Conservation (phyloP, 2,888 invertebrate genomes). For the Drosophila koepferae region DNA sequence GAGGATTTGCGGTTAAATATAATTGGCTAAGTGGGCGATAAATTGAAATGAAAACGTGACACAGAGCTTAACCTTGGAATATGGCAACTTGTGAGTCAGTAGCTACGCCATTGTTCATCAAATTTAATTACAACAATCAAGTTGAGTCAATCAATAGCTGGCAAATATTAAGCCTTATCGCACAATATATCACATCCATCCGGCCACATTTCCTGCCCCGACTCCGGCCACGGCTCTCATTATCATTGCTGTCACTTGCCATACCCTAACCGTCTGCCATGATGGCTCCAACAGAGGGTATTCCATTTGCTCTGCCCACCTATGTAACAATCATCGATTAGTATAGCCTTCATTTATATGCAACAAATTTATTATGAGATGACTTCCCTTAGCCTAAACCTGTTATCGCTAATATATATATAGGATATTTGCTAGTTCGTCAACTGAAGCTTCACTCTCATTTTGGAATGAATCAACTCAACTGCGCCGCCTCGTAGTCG, state of each 20-base stretch:
- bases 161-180: constrained; percentile 37
- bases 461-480: constrained; percentile 41
- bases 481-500: constrained; percentile 17
- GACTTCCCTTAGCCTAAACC: too few relatives aligned
- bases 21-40: constrained; percentile 1
- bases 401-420: too few relatives aligned
- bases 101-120: constrained; percentile 14
- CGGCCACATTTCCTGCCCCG: constrained; percentile 20
- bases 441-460: background rate
- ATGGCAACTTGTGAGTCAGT: constrained; percentile 3
- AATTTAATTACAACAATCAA: constrained; percentile 45
- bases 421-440: background rate
- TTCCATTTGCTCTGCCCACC: background rate
- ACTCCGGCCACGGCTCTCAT: background rate
- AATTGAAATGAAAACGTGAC: constrained; percentile 9
- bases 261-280: background rate
- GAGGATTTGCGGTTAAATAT: background rate
- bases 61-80: background rate
- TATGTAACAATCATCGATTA: background rate
- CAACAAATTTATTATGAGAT: too few relatives aligned
- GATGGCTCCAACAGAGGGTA: background rate
- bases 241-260: constrained; percentile 15
- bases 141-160: constrained; percentile 39
- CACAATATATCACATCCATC: constrained; percentile 7
- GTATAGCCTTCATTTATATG: too few relatives aligned